Conservation (phyloP, 35 echinoderm and acorn worm genomes). For the Amphiura filiformis region DNA sequence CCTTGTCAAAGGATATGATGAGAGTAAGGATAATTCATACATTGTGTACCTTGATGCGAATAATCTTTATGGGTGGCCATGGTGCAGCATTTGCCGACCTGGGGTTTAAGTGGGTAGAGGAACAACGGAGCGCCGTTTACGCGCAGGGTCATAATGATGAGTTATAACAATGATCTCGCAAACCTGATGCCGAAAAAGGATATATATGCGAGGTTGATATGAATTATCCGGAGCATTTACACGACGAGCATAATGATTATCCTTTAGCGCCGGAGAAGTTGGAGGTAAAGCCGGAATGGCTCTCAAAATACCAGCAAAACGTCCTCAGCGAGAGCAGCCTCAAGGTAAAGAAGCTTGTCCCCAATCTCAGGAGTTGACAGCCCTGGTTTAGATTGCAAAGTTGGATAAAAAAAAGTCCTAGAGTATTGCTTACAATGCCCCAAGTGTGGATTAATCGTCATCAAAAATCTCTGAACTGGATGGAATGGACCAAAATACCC, state of each 20-base stretch:
- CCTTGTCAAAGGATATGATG: background rate
- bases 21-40: background rate
- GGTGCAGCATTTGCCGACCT: background rate
- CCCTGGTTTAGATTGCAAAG: no score
- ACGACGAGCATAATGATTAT: no score
- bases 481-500: no score
- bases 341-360: background rate
- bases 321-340: no score
- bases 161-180: no score
- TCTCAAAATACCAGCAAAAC: background rate
- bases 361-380: background rate
- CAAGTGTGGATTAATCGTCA: no score
- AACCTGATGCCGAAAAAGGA: background rate
- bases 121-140: background rate
- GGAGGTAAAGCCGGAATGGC: background rate
- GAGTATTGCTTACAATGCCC: no score
- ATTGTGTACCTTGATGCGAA: constrained; percentile 1
- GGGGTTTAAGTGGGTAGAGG: constrained; percentile 18
- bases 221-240: background rate
- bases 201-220: no score
- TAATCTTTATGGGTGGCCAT: constrained; percentile 40
- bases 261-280: no score
- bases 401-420: no score
- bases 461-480: no score
- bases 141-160: background rate